A percentile compares a stretch with the other conserved stretches of the same genome.
These are phyloP conservation scores for Myotis yumanensis DNA, from an alignment of 2,113 vertebrate species.

Conservation along the genomic window DNA sequence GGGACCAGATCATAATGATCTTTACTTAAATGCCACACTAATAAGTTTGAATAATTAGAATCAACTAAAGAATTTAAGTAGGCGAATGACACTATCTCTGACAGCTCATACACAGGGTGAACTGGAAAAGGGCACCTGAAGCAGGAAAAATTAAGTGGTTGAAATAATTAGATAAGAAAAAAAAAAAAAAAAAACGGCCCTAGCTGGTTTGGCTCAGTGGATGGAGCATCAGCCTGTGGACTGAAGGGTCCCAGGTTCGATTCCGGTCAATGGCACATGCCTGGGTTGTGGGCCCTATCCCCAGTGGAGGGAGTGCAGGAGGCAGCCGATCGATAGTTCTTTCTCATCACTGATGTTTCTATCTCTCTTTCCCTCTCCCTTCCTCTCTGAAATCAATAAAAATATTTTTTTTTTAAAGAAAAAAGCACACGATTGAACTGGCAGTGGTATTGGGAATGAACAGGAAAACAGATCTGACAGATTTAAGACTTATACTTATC, in stretches of 20 bases:
- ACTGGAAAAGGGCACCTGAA: background rate
- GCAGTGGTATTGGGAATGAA: background rate
- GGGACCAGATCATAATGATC: background rate
- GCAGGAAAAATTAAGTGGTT: background rate
- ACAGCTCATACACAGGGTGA: background rate
- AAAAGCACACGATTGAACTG: background rate
- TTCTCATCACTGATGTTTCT: no score
- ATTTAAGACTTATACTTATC: background rate
- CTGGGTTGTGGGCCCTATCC: no score
- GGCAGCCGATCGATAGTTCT: no score
- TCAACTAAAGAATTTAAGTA: slow-evolving; percentile 26
- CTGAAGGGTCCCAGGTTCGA: no score
- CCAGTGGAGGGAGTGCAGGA: no score
- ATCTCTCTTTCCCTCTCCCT: no score
- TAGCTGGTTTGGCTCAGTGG: no score
- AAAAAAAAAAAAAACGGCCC: background rate
- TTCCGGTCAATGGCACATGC: no score
- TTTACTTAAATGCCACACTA: slow-evolving; percentile 21
- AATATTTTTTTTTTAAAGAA: no score
- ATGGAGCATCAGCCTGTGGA: no score
- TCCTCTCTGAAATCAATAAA: no score
- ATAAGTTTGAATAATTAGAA: background rate
- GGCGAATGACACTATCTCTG: background rate
- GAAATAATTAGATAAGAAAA: background rate
- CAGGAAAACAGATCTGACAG: background rate